phyloP scores from a whole-genome alignment of 1,140 invertebrate genomes.

The Drosophila baimaii region DNA sequence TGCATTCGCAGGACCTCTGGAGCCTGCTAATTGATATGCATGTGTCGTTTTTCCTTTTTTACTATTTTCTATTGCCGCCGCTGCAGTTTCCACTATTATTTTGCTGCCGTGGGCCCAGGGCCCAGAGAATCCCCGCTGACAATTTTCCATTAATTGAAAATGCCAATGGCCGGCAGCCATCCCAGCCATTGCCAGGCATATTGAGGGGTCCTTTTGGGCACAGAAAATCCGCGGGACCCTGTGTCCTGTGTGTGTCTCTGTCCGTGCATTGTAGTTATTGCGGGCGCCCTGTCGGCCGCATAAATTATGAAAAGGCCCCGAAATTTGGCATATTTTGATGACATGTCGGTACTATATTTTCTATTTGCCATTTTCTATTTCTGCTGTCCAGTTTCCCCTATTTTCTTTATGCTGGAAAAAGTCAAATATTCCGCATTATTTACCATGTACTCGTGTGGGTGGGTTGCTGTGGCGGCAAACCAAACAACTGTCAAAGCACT shows the following conservation, averaged over 20 bases:
- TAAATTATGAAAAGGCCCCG: slow-evolving; percentile 43
- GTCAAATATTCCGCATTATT: slow-evolving; percentile 60
- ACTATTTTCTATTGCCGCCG: slow-evolving; percentile 24
- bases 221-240: background rate
- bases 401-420: slow-evolving; percentile 15
- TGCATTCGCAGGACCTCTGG: slow-evolving; percentile 15
- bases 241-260: background rate
- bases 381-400: slow-evolving; percentile 21
- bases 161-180: slow-evolving; percentile 40
- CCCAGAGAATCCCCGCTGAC: slow-evolving; percentile 12
- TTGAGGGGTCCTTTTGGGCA: slow-evolving; percentile 8
- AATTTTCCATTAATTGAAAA: slow-evolving; percentile 65
- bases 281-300: slow-evolving; percentile 17
- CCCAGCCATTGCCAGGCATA: slow-evolving; percentile 39
- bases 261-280: slow-evolving; percentile 31
- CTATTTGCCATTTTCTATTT: slow-evolving; percentile 20
- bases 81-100: slow-evolving; percentile 26
- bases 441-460: slow-evolving; percentile 49
- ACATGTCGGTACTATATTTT: slow-evolving; percentile 36
- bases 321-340: slow-evolving; percentile 23
- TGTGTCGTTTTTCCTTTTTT: slow-evolving; percentile 38
- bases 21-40: slow-evolving; percentile 53
- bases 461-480: slow-evolving; percentile 45
- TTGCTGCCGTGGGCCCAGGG: slow-evolving; percentile 5
- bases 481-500: slow-evolving; percentile 57